A percentile compares a stretch with the other conserved stretches of the same genome.
Conservation (phyloP, 2,888 invertebrate genomes). For the Schizaphis graminum region DNA sequence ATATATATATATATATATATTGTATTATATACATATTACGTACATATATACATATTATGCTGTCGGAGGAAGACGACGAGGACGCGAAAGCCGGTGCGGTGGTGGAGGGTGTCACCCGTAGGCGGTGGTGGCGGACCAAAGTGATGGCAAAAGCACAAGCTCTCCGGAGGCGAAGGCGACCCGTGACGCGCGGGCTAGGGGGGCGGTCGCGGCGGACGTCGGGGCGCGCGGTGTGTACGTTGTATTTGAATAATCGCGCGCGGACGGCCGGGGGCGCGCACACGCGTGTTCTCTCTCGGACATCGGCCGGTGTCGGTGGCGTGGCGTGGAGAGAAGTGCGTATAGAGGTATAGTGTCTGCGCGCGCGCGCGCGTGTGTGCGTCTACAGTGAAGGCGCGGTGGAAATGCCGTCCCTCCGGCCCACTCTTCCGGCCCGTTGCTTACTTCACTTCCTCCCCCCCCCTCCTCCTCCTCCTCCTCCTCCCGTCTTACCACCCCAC, state of each 20-base stretch:
- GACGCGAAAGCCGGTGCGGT: slow-evolving; percentile 22
- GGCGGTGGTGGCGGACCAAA: slow-evolving; percentile 61
- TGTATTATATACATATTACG: slow-evolving; percentile 25
- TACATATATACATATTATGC: neutral
- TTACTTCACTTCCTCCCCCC: slow-evolving; percentile 21
- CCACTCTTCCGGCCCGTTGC: slow-evolving; percentile 37
- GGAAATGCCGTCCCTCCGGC: slow-evolving; percentile 43
- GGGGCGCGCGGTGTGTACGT: slow-evolving; percentile 26
- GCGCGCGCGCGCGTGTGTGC: neutral
- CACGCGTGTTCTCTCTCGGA: slow-evolving; percentile 65
- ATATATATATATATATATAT: neutral
- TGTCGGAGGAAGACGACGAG: neutral
- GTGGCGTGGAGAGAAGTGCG: slow-evolving; percentile 37
- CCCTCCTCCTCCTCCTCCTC: neutral
- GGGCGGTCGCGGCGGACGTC: neutral
- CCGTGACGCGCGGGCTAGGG: neutral
- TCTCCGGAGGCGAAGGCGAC: slow-evolving; percentile 36
- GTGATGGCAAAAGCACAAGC: slow-evolving; percentile 65
- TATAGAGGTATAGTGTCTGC: neutral
- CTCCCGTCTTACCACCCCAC: neutral
- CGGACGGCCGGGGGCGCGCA: slow-evolving; percentile 63
- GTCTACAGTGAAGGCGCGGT: neutral
- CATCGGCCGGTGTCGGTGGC: slow-evolving; percentile 60
- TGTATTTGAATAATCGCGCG: slow-evolving; percentile 65
- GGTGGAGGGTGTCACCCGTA: slow-evolving; percentile 57